Base-by-base conservation (phyloP, 2,888 invertebrate genomes). In the Sarcophaga variegata region DNA sequence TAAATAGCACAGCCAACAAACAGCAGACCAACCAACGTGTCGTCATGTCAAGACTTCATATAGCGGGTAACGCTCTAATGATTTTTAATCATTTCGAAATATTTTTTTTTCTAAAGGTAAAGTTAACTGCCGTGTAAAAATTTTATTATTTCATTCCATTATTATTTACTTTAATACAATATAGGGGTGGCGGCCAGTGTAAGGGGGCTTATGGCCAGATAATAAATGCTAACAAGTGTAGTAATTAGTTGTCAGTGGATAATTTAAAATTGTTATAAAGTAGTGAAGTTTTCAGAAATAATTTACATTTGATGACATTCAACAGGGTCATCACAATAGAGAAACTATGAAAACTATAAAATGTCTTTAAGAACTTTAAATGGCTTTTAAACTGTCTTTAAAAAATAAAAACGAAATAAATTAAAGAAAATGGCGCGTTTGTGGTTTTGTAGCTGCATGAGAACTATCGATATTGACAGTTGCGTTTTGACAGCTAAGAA, bases 61-160 rank as follows among this genome's bases (percentile, higher is more conserved):
- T 37, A 37, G 77, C 62, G 71, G 60, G 83, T 77, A 54, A 85
- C 49, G 84, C 76, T 81, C 70, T 37, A 76, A 71, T 81, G 84
- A 81, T 71, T 85, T 85, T 77, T 66, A 85, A 76, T 85, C 71
- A 76, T n/a, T 72, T 76, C 66, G 54, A 54, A 54, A 37, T 37
- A 37, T 8, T 37, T 37, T 37, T 37, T 37, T 14, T 49, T 49
- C 14, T 14, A 54, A 54, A 54, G 54, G 54, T 54, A 76, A 76
- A 72, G 71, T 63, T 85, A 85, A 85, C 49, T 70, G 80, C 66
- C 80, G 80, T 85, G 84, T 85, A 85, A 85, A 85, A 85, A 71
- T 49, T 84, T 66, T 84, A 5, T 71, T 25, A 14, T 71, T 59
- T 20, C 17, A 62, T 59, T 54, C 17, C 37, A 49, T 47, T 22